Evolutionary conservation across 2,797 vertebrate species (phyloP).

Genomic region (Morelia viridis): DNA sequence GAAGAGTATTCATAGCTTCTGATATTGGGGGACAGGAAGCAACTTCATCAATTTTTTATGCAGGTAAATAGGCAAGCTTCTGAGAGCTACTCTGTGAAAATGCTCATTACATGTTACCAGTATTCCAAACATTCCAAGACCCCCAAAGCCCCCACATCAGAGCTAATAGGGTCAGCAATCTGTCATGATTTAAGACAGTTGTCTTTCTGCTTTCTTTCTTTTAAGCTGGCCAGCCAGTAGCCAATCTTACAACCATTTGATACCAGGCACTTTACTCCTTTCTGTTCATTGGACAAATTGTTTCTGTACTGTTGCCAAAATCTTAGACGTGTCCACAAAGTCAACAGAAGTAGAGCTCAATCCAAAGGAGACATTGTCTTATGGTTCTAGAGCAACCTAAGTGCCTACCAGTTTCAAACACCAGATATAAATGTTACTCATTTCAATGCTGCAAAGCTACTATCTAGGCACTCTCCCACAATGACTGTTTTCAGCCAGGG

Average conservation of each 20-base stretch:
- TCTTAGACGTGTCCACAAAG: background rate
- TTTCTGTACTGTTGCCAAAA: background rate
- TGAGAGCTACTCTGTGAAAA: background rate
- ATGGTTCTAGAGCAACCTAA: background rate
- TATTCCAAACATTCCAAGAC: background rate
- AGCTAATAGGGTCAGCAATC: background rate
- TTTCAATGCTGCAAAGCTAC: background rate
- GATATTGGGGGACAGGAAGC: background rate
- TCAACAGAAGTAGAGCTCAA: background rate
- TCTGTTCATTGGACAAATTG: background rate
- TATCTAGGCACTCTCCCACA: background rate
- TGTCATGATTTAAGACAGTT: background rate
- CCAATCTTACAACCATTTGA: fast-evolving
- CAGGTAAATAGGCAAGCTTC: background rate
- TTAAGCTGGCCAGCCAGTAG: too few species aligned
- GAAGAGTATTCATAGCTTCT: background rate
- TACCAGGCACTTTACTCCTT: background rate
- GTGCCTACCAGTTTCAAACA: background rate
- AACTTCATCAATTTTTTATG: background rate
- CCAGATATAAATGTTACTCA: background rate
- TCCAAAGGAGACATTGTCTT: background rate
- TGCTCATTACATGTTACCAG: background rate
- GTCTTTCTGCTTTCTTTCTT: background rate
- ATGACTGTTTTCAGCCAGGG: background rate
- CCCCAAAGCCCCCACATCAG: background rate